A percentile compares a stretch with the other conserved stretches of the same genome.
phyloP scores from a whole-genome alignment of 2,113 vertebrate species.

The Nymphicus hollandicus region DNA sequence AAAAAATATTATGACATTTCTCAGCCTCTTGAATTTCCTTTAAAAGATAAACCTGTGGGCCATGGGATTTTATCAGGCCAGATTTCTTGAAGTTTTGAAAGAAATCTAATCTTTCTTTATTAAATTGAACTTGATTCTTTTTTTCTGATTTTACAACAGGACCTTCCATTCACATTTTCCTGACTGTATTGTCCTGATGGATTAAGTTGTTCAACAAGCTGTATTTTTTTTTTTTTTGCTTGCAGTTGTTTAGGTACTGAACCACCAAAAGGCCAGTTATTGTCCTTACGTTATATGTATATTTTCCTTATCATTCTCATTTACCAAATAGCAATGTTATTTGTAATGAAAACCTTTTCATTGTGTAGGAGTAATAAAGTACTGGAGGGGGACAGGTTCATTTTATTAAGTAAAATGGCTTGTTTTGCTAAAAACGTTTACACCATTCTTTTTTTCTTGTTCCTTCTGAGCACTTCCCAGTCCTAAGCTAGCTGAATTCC shows the following conservation, averaged over 20 bases:
- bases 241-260: not conserved
- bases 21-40: not conserved
- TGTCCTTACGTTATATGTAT: not conserved
- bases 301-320: not conserved
- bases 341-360: not conserved
- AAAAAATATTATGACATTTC: not conserved
- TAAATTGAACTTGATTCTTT: not conserved
- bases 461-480: not conserved
- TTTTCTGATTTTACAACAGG: not conserved
- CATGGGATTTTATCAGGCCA: not conserved
- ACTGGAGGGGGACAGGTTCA: not conserved
- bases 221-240: not conserved
- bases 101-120: not conserved
- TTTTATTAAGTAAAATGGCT: not conserved
- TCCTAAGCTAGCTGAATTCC: not conserved
- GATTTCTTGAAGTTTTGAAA: not conserved
- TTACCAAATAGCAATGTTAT: not conserved
- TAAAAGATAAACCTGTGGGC: not conserved
- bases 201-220: not conserved
- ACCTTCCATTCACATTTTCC: not conserved
- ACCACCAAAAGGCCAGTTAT: not conserved
- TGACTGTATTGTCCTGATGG: fast-evolving
- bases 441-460: not conserved
- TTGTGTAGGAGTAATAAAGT: not conserved
- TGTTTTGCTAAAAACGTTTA: not conserved